Evolutionary conservation across 1,140 invertebrate genomes (phyloP), one percentile per base, ranked within the genome.

Genomic region (Megalonaias nervosa): DNA sequence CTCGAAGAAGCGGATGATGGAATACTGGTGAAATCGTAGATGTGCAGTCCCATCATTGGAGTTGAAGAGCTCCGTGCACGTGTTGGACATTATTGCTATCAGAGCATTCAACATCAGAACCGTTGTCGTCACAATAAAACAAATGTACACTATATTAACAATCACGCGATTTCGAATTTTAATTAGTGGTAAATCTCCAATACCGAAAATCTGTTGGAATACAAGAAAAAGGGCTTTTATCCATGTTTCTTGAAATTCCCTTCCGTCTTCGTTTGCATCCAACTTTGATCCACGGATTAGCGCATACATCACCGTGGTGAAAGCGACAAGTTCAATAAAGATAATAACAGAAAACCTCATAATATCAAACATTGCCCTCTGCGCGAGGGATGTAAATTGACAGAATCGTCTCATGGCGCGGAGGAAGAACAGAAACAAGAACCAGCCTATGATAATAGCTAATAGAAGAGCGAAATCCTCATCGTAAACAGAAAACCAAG

Each of bases 41-140:
- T 48, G 38, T 48, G 38, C 38, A 48, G 38, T 48, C 9, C 38
- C 38, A 6, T 48, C 38, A 48, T 48, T 48, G 38, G 38, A 48
- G 38, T 48, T 48, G 38, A 48, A 48, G 11, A 87, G 79, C 9
- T 81, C 55, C 13, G 80, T 75, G 66, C 85, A 87, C 31, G 86
- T 86, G 65, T 84, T 79, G 59, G 85, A 85, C 82, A 87, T 85
- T 82, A 87, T 85, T 15, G 86, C 86, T 56, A 87, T 87, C 12
- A 87, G 76, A 2, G 82, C 79, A 74, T 87, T 87, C 15, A 87
- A 66, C 78, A 85, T 79, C 17, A 87, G 71, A 3, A 87, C 66
- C 59, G 84, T 85, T n/a, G 86, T 85, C 21, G 86, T 67, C 14
- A 86, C 55, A 0, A 79, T 77, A 74, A 86, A 87, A 12, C 81